Evolutionary conservation across 1,140 invertebrate species (phyloP).

Genomic region (Drosophila takahashii): DNA sequence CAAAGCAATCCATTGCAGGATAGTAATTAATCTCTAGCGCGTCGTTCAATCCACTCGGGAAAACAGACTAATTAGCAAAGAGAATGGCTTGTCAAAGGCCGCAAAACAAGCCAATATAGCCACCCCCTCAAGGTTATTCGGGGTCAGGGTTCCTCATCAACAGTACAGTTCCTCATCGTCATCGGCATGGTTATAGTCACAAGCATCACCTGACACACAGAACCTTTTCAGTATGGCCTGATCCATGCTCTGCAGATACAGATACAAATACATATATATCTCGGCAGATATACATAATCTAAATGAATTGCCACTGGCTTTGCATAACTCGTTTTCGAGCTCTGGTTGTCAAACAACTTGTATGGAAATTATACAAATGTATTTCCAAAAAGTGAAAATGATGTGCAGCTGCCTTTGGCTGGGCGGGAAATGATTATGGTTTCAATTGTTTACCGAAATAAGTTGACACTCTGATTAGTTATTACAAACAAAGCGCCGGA

Average conservation of each 20-base stretch:
- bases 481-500: slow-evolving; percentile 15
- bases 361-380: slow-evolving; percentile 39
- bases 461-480: slow-evolving; percentile 32
- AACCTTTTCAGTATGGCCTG: slow-evolving; percentile 42
- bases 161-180: slow-evolving; percentile 46
- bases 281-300: slow-evolving; percentile 25
- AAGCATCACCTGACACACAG: slow-evolving; percentile 31
- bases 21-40: slow-evolving; percentile 28
- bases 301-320: slow-evolving; percentile 35
- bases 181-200: slow-evolving; percentile 21
- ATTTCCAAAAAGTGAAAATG: slow-evolving; percentile 39
- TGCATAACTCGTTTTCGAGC: slow-evolving; percentile 43
- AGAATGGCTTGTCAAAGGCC: slow-evolving; percentile 5
- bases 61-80: slow-evolving; percentile 35
- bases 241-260: slow-evolving; percentile 37
- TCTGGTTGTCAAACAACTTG: slow-evolving; percentile 19
- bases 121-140: slow-evolving; percentile 12
- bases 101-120: slow-evolving; percentile 6
- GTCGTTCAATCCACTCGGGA: neutral
- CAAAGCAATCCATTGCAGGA: slow-evolving; percentile 8
- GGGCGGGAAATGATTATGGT: slow-evolving; percentile 12
- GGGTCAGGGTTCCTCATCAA: slow-evolving; percentile 24
- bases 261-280: no score
- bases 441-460: slow-evolving; percentile 33
- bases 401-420: slow-evolving; percentile 11